Base-by-base conservation (phyloP, 2,888 invertebrate genomes). In the Andrena dorsata region DNA sequence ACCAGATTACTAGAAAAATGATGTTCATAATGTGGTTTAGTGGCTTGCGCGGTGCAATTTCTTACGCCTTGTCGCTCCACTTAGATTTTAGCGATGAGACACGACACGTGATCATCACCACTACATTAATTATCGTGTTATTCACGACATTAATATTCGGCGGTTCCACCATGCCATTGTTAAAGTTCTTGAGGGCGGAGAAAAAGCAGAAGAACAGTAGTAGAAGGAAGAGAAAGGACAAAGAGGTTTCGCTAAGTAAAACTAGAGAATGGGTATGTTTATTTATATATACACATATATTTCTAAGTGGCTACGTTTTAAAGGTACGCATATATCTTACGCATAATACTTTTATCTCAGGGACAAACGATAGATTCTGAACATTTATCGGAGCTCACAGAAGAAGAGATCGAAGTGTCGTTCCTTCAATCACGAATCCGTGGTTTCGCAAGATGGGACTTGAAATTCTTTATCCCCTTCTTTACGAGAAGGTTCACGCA, bases 21-120 rank as follows among this genome's bases (percentile, higher is more conserved):
- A 99, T 99, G 96, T 99, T 99, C 92, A 98, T 99, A 80, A 99
- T 99, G 99, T 99, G 99, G 99, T 99, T 99, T 94, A 98, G 98
- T 93, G 98, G 99, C 63, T 94, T 99, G 83, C 96, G 99, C 76
- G 99, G 99, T 51, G 99, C 99, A 8, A 99, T 99, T 93, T 99
- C 99, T 0, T 99, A 99, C 94, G 99, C 99, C 1, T 95, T 99
- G 26, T 98, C 99, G 0, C 96, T 99, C 72, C 99, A 99, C 95
- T 96, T 99, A 91, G 98, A 98, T 88, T 97, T 99, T 90, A 98
- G 98, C 69, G 97, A 98, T 92, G 98, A 99, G 94, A 99, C 98
- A 0, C 96, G 99, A 6, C 98, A 98, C 92, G 98, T 99, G 28
- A 97, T 99, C 76, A 98, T 99, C 76, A 99, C 99, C 0, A 98